Base-by-base conservation (phyloP, 2,888 invertebrate species). In the Cordilura impudica region DNA sequence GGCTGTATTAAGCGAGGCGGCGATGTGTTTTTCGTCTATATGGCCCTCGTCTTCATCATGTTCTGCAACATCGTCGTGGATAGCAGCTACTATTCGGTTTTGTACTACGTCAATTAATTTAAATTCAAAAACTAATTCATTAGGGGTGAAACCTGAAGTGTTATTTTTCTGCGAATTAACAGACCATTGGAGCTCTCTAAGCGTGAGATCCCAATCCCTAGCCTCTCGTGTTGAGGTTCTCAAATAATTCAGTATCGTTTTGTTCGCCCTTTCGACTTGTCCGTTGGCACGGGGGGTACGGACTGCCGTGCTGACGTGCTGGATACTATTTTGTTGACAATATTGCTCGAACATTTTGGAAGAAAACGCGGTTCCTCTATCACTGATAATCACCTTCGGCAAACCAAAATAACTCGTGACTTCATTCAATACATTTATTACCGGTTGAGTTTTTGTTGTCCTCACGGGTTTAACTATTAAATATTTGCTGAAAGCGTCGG, bases 341-440 rank as follows among this genome's bases (percentile, higher is more conserved):
- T 56, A 73, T 4, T 21, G 74, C 83, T 70, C 81, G 83, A 21
- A 84, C 81, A 6, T 83, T 79, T n/a, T 84, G 1, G 72, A 76
- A 5, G n/a, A n/a, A n/a, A n/a, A n/a, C n/a, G n/a, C n/a, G n/a
- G n/a, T 80, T 19, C 69, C 85, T 31, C 83, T 61, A 77, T 86
- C 84, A 1, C 81, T 81, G 10, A 86, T 78, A 1, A 86, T 81
- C 5, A 79, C 54, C 14, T 56, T 69, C 7, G 85, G 84, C 16
- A 80, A 79, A 2, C 84, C 85, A 66, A 84, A 85, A 80, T 82
- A 81, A 8, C 53, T 66, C 1, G 73, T 26, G 5, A 83, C 16
- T 7, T 84, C 81, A 14, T 73, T 76, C 19, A 83, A 19, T 0
- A 67, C 54, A 8, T 67, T 71, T 12, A 83, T 49, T 4, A 83